These are phyloP conservation scores for Megaleporinus macrocephalus DNA, from an alignment of 2,113 vertebrate genomes.

Conservation along the genomic window DNA sequence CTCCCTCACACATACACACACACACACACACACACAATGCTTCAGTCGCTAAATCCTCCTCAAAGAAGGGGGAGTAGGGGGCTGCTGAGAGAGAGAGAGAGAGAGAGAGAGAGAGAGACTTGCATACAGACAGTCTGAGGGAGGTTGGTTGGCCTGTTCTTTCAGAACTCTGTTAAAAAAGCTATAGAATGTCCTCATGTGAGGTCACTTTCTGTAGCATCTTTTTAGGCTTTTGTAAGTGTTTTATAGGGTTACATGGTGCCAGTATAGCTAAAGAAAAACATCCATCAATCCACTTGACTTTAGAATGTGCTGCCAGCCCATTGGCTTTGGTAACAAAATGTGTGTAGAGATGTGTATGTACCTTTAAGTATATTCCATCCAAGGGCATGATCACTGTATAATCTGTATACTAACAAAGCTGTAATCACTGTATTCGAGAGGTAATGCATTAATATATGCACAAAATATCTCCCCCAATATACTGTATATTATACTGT, in stretches of 20 bases:
- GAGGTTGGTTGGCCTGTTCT: constrained; percentile 63
- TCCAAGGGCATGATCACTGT: too few relatives aligned
- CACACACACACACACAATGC: constrained; percentile 56
- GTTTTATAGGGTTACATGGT: background rate
- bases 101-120: constrained; percentile 45
- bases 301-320: background rate
- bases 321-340: too few relatives aligned
- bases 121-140: constrained; percentile 52
- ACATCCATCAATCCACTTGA: background rate
- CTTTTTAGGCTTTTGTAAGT: background rate
- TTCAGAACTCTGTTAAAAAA: constrained; percentile 68
- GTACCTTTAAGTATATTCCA: too few relatives aligned
- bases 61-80: constrained; percentile 41
- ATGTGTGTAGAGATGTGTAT: too few relatives aligned
- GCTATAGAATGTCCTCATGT: background rate
- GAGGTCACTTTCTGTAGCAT: constrained; percentile 12
- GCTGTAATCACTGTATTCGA: too few relatives aligned
- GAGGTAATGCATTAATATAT: too few relatives aligned
- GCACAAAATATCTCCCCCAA: too few relatives aligned
- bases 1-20: constrained; percentile 59
- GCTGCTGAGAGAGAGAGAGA: background rate
- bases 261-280: background rate
- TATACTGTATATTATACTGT: too few relatives aligned
- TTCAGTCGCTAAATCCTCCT: constrained; percentile 54
- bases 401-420: too few relatives aligned